Conservation (phyloP, 2,888 invertebrate genomes). For the Lasioglossum pauxillum region DNA sequence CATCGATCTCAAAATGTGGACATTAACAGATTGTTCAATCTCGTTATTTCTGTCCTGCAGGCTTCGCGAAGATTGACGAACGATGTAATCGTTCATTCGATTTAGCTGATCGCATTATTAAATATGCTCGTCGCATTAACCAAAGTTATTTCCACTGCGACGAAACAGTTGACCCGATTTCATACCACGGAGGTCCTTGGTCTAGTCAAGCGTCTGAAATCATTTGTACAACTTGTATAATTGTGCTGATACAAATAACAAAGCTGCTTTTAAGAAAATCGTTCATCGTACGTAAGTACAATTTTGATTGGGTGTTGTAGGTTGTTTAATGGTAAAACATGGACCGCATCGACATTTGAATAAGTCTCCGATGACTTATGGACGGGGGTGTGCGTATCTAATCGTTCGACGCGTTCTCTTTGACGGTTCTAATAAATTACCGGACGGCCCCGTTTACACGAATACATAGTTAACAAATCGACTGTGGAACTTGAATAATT, state of each 20-base stretch:
- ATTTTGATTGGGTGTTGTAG: too few relatives aligned
- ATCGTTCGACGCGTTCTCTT: constrained; percentile 11
- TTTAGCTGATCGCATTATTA: background rate
- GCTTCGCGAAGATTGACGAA: background rate
- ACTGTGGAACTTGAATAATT: constrained; percentile 58
- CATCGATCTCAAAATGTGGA: background rate
- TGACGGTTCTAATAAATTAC: constrained; percentile 47
- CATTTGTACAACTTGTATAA: too few relatives aligned
- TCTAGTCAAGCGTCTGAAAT: background rate
- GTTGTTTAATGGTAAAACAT: too few relatives aligned
- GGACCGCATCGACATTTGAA: too few relatives aligned
- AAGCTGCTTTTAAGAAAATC: too few relatives aligned
- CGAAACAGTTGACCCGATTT: background rate
- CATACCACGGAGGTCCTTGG: too few relatives aligned
- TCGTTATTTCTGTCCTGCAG: background rate
- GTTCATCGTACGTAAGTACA: too few relatives aligned
- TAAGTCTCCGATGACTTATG: too few relatives aligned
- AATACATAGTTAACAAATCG: constrained; percentile 52
- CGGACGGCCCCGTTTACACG: constrained; percentile 33
- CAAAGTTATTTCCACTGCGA: background rate
- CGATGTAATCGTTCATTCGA: background rate
- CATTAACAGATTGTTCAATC: background rate
- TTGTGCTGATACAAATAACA: too few relatives aligned
- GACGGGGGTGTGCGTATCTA: constrained; percentile 18
- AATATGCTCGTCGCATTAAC: background rate